These are phyloP conservation scores for Stomorhina lunata DNA, from an alignment of 2,888 invertebrate species.

Conservation along the genomic window DNA sequence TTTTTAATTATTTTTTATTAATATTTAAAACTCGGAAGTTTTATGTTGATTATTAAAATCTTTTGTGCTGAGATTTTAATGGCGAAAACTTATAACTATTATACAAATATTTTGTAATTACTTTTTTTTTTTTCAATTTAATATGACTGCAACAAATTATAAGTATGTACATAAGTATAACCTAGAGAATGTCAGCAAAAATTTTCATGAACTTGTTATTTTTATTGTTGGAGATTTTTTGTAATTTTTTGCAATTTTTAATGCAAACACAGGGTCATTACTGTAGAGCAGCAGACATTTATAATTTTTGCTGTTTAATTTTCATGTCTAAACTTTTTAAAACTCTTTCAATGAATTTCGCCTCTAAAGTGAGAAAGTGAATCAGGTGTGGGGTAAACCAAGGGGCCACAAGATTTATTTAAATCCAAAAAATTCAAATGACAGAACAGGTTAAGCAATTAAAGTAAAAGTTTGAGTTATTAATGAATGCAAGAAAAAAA, in stretches of 20 bases:
- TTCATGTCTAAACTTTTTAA: slow-evolving; percentile 7
- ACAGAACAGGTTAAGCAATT: too few relatives aligned
- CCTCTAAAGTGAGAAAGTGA: background rate
- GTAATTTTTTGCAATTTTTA: background rate
- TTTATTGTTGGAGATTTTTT: background rate
- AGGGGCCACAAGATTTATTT: too few relatives aligned
- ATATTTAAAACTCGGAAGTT: slow-evolving; percentile 17
- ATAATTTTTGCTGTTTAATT: slow-evolving; percentile 18
- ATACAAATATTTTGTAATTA: background rate
- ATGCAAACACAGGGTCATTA: slow-evolving; percentile 40
- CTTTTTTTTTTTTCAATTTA: background rate
- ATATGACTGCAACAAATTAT: slow-evolving; percentile 1
- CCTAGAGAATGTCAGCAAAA: slow-evolving; percentile 48
- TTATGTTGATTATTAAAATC: background rate
- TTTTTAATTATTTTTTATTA: background rate
- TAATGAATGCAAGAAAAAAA: too few relatives aligned
- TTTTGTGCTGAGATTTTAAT: slow-evolving; percentile 14
- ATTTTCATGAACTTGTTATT: slow-evolving; percentile 37
- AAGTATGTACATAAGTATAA: too few relatives aligned
- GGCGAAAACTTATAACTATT: too few relatives aligned
- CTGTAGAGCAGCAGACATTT: background rate
- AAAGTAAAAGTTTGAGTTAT: too few relatives aligned
- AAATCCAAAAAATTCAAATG: too few relatives aligned
- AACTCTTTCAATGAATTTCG: background rate
- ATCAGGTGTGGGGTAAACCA: too few relatives aligned